These are phyloP conservation scores for Sarcophaga caerulescens DNA, from an alignment of 2,888 invertebrate species.

Conservation along the genomic window DNA sequence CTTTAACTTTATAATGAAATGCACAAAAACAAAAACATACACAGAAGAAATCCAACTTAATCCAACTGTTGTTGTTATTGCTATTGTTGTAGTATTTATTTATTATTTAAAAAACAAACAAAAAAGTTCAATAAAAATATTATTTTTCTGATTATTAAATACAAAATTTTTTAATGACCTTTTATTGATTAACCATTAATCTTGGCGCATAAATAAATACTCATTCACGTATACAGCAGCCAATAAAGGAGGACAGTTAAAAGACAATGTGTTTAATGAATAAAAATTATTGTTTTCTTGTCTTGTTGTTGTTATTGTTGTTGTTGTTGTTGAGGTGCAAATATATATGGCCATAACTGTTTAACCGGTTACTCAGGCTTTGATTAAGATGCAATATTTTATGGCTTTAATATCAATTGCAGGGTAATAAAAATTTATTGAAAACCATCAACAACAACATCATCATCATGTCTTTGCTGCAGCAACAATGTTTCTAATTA, in stretches of 20 bases:
- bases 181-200: conserved; percentile 68
- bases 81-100: too few species aligned
- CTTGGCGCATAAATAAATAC: conserved; percentile 2
- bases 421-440: conserved; percentile 1
- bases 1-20: background rate
- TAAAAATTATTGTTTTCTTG: conserved; percentile 35
- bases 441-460: background rate
- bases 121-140: too few species aligned
- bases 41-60: conserved; percentile 23
- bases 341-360: conserved; percentile 55
- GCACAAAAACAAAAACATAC: background rate
- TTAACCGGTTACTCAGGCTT: conserved; percentile 39
- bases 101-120: too few species aligned
- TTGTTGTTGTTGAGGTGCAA: conserved; percentile 29
- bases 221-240: conserved; percentile 54
- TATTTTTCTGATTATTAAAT: conserved; percentile 47
- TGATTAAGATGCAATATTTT: background rate
- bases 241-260: conserved; percentile 67
- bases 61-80: too few species aligned
- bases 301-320: too few species aligned
- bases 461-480: background rate
- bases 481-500: background rate
- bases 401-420: background rate
- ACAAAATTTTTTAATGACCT: conserved; percentile 59
- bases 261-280: conserved; percentile 62